Evolutionary conservation across 2,113 vertebrate genomes (phyloP).

Genomic region (Megaleporinus macrocephalus): DNA sequence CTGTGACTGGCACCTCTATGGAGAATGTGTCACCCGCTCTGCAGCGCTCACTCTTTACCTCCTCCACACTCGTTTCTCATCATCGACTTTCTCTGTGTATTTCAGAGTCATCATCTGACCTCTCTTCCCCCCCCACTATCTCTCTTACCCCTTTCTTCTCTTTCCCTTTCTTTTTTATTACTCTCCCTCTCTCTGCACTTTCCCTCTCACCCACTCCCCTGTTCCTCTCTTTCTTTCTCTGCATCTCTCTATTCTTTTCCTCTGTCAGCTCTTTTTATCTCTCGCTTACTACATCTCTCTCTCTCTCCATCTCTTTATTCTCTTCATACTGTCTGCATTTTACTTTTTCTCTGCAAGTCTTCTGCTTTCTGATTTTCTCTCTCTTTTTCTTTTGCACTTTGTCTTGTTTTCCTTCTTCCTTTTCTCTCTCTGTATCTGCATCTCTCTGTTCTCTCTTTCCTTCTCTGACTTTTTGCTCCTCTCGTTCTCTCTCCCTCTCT

Average conservation of each 20-base stretch:
- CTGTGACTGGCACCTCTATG: slow-evolving; percentile 72
- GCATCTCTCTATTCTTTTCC: slow-evolving; percentile 26
- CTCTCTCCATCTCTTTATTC: slow-evolving; percentile 44
- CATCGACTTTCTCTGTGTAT: slow-evolving; percentile 58
- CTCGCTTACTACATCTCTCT: too few relatives aligned
- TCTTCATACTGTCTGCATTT: too few relatives aligned
- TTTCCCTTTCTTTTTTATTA: too few relatives aligned
- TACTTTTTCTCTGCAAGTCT: background rate
- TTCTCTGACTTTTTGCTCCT: background rate
- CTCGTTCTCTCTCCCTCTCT: background rate
- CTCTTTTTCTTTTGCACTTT: background rate
- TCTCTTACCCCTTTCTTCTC: slow-evolving; percentile 35
- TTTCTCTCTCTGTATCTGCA: slow-evolving; percentile 27
- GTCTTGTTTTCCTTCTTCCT: background rate
- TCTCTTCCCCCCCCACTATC: slow-evolving; percentile 21
- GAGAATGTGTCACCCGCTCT: slow-evolving; percentile 72
- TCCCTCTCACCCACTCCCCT: background rate
- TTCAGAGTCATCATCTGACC: slow-evolving; percentile 24
- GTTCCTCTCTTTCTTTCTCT: background rate
- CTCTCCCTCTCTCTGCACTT: too few relatives aligned
- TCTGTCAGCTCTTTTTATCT: too few relatives aligned
- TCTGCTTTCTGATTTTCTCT: background rate
- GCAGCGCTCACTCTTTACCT: slow-evolving; percentile 62
- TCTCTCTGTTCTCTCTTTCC: slow-evolving; percentile 47
- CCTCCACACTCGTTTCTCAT: slow-evolving; percentile 54